A percentile compares a stretch with the other conserved stretches of the same genome.
These are phyloP conservation scores for Tapera naevia DNA, from an alignment of 2,797 vertebrate genomes.

Conservation along the genomic window DNA sequence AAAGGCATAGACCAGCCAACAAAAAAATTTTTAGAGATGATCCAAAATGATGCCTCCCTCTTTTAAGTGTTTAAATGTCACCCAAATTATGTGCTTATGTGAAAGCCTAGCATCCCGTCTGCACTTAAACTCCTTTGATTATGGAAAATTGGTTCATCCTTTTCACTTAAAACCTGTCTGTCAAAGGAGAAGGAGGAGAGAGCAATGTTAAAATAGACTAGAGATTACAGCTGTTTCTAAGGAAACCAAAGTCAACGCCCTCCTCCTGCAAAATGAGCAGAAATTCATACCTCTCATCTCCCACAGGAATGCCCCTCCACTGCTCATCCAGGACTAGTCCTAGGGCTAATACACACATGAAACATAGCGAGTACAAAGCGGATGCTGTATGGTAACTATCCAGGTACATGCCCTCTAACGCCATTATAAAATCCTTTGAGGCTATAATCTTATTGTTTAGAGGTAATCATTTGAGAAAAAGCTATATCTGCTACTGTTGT, in stretches of 20 bases:
- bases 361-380: background rate
- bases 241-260: constrained; percentile 31
- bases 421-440: constrained; percentile 24
- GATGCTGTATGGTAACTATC: background rate
- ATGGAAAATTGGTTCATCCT: constrained; percentile 15
- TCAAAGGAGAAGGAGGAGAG: constrained; percentile 27
- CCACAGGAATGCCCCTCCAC: background rate
- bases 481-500: background rate
- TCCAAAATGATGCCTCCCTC: background rate
- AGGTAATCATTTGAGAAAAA: constrained; percentile 8
- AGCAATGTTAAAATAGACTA: background rate
- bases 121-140: constrained; percentile 18
- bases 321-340: background rate
- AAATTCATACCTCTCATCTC: background rate
- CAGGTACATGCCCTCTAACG: background rate
- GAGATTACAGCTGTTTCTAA: constrained; percentile 51
- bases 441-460: background rate
- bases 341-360: background rate
- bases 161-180: constrained; percentile 32
- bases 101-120: background rate
- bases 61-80: background rate
- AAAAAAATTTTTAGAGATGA: background rate
- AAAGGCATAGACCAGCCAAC: background rate
- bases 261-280: background rate
- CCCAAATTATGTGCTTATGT: background rate